Evolutionary conservation across 37 sponge, comb jelly and placozoan genomes (phyloP), one percentile per base, ranked within the genome.

Genomic region (Ephydatia muelleri): DNA sequence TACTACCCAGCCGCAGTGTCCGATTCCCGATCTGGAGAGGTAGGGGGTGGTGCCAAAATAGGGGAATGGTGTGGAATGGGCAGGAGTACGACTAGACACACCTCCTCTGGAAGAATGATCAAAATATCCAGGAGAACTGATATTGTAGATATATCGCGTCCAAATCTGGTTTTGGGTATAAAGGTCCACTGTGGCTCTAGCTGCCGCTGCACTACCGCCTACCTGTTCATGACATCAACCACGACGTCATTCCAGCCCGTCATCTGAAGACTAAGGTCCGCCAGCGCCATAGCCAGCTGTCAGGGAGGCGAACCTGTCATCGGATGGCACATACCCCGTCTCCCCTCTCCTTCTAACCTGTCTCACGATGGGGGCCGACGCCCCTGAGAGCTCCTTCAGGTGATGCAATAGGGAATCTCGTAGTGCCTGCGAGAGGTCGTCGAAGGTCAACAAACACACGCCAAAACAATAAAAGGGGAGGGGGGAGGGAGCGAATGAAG

Each of bases 181-280:
- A 5, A 72, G 30, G 31, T 36, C 14, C n/a, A n/a, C n/a, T n/a
- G n/a, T n/a, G n/a, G n/a, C n/a, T n/a, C n/a, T n/a, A n/a, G n/a
- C n/a, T n/a, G n/a, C n/a, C n/a, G n/a, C n/a, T n/a, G n/a, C n/a
- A n/a, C 31, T 16, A 22, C 19, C 21, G 65, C 82, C 47, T 3
- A 93, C 94, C 82, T 91, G n/a, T 87, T 48, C 22, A 93, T 84
- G 8, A 91, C 67, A 68, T 93, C 93, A 12, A 49, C 64, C 33
- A 97, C 88, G 21, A 89, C 84, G 64, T 86, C 77, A 12, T 33
- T 84, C 96, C 98, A 97, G 11, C 68, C 47, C 16, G 35, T 33
- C 97, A 93, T 93, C 74, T 95, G 98, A 66, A 97, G 73, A 28
- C 96, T 96, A 30, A 97, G 75, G 66, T 97, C 96, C 26, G 96